These are phyloP conservation scores for Campylomormyrus tamandua DNA, from an alignment of 2,113 vertebrate species.

Conservation along the genomic window DNA sequence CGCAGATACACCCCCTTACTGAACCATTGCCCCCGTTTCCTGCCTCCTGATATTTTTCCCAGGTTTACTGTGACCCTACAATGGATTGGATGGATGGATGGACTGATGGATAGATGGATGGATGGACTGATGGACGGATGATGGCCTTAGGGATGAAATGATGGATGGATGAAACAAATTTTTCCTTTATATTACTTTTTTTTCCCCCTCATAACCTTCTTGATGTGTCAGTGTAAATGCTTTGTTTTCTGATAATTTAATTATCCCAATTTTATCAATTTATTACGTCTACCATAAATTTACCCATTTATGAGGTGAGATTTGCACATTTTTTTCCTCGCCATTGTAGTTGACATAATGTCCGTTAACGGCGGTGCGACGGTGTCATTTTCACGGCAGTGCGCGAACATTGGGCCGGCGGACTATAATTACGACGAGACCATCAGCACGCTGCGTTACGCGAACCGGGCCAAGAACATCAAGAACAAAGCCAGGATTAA, in stretches of 20 bases:
- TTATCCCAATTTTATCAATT: not conserved
- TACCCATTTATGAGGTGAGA: too few species aligned
- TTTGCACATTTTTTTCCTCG: not conserved
- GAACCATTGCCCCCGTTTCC: not conserved
- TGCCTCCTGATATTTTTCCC: not conserved
- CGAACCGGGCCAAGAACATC: conserved; percentile 96
- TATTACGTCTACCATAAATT: not conserved
- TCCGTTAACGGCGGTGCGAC: not conserved
- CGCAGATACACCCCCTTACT: not conserved
- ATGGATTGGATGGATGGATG: not conserved
- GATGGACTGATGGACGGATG: not conserved
- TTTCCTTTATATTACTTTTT: too few species aligned
- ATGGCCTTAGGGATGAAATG: not conserved
- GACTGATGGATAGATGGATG: not conserved
- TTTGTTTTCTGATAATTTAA: not conserved
- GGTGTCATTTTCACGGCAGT: conserved; percentile 55
- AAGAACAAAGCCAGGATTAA: conserved; percentile 99
- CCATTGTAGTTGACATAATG: not conserved
- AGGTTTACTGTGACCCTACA: not conserved
- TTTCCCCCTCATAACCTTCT: not conserved
- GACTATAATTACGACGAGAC: conserved; percentile 99
- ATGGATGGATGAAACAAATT: not conserved
- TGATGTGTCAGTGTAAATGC: not conserved
- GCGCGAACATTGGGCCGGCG: conserved; percentile 95
- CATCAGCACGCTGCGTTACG: conserved; percentile 95